A percentile compares a stretch with the other conserved stretches of the same genome.
Conservation (phyloP, 2,888 invertebrate genomes). For the Eilema griseolum region DNA sequence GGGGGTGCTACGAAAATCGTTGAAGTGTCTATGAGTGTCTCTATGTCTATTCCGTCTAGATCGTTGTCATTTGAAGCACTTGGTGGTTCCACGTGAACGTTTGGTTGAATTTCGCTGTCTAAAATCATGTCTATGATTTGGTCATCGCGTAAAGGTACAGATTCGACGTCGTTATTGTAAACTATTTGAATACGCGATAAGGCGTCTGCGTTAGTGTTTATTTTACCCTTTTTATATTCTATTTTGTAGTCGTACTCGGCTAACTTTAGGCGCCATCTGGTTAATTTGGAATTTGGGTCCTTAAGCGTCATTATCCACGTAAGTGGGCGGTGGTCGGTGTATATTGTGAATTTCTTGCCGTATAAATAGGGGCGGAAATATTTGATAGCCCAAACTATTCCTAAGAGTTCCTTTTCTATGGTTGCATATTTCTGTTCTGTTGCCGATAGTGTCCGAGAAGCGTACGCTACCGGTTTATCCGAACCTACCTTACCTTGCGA, state of each 20-base stretch:
- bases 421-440: not conserved
- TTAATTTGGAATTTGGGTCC: conserved; percentile 4
- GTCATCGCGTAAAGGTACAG: too few species aligned
- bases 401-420: not conserved
- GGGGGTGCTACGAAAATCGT: too few species aligned
- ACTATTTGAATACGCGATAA: too few species aligned
- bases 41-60: too few species aligned
- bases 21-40: too few species aligned
- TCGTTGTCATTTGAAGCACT: not conserved
- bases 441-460: not conserved
- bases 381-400: not conserved
- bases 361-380: not conserved
- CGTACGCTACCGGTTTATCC: too few species aligned
- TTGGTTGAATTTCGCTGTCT: not conserved
- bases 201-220: too few species aligned
- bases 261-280: not conserved
- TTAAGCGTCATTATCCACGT: not conserved
- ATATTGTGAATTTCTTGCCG: too few species aligned
- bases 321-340: not conserved
- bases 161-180: too few species aligned
- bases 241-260: not conserved
- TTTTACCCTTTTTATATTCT: too few species aligned
- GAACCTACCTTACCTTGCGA: too few species aligned
- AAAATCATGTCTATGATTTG: too few species aligned
- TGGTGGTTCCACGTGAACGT: not conserved